Conservation (phyloP, 2,113 vertebrate species). For the Quiscalus mexicanus region DNA sequence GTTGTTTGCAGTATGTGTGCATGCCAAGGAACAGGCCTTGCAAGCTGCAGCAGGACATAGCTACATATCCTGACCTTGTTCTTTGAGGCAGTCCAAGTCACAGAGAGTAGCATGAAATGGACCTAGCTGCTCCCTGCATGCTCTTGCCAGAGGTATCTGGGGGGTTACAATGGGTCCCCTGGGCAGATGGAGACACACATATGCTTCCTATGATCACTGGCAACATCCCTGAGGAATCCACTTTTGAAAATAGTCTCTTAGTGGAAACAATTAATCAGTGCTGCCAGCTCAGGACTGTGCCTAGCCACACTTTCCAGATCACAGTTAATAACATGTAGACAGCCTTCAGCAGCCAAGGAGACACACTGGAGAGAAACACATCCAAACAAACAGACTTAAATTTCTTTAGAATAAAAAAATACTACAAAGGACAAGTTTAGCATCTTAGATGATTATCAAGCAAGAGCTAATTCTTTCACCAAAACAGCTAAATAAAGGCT, state of each 20-base stretch:
- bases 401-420: conserved; percentile 1
- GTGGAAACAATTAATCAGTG: neutral
- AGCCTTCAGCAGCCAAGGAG: neutral
- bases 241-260: neutral
- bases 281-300: neutral
- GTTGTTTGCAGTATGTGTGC: neutral
- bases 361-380: neutral
- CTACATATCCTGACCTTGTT: neutral
- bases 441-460: neutral
- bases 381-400: neutral
- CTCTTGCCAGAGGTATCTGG: neutral
- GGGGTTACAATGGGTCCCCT: neutral
- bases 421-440: neutral
- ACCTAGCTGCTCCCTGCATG: neutral
- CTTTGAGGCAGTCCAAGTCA: neutral
- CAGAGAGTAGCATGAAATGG: neutral
- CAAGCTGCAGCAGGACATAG: neutral
- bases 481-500: conserved; percentile 41
- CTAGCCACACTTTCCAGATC: neutral
- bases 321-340: neutral
- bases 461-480: conserved; percentile 23
- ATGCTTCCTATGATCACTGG: neutral
- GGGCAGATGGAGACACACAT: fast-evolving
- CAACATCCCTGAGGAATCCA: neutral
- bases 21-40: neutral